These are phyloP conservation scores for Diceros bicornis DNA, from an alignment of 2,797 vertebrate genomes.

Conservation along the genomic window DNA sequence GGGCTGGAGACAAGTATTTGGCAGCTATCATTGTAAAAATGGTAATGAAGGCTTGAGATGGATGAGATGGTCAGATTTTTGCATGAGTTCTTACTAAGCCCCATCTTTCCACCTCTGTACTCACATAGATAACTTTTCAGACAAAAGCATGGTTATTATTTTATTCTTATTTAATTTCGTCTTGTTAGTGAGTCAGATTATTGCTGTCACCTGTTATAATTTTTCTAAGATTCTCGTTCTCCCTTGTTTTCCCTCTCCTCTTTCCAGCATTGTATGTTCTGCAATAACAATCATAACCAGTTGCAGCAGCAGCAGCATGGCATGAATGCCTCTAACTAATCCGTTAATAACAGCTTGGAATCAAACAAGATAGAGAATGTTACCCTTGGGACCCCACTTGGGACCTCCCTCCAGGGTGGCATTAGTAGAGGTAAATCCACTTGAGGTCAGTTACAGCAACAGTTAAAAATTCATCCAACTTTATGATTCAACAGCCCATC, in stretches of 20 bases:
- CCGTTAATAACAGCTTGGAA: not conserved
- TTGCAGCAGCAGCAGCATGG: not conserved
- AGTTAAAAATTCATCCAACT: not conserved
- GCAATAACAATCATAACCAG: not conserved
- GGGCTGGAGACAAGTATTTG: not conserved
- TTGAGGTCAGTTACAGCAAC: not conserved
- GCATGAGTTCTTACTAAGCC: not conserved
- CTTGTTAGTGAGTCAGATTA: not conserved
- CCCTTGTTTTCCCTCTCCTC: not conserved
- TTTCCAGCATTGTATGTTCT: not conserved
- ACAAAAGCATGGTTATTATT: not conserved
- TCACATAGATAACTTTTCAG: not conserved
- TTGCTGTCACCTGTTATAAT: not conserved
- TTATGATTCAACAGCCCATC: not conserved
- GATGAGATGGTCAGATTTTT: not conserved
- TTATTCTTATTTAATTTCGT: conserved; percentile 7
- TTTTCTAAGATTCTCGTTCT: not conserved
- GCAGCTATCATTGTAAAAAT: not conserved
- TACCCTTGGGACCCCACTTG: not conserved
- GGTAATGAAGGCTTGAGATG: not conserved
- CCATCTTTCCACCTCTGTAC: not conserved
- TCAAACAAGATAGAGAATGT: not conserved
- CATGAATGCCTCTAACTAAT: not conserved
- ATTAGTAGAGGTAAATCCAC: not conserved
- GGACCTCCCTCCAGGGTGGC: not conserved